These are phyloP conservation scores for Spicauda simplicius DNA, from an alignment of 2,888 invertebrate species.

Conservation along the genomic window DNA sequence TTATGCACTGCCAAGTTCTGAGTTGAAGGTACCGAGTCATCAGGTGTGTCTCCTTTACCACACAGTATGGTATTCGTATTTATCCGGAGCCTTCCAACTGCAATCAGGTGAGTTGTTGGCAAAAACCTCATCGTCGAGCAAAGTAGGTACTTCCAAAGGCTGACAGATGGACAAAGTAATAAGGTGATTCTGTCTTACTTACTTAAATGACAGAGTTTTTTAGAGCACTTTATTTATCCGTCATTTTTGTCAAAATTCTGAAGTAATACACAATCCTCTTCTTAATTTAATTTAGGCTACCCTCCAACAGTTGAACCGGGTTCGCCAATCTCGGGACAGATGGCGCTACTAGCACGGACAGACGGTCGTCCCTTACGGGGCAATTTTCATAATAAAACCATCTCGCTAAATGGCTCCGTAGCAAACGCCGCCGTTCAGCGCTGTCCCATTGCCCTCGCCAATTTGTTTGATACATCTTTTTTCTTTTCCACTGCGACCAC, in stretches of 20 bases:
- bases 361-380: slow-evolving; percentile 51
- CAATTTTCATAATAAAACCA: slow-evolving; percentile 78
- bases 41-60: no score
- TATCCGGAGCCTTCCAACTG: no score
- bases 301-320: background rate
- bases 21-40: no score
- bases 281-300: background rate
- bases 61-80: no score
- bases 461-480: slow-evolving; percentile 61
- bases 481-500: slow-evolving; percentile 45
- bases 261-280: background rate
- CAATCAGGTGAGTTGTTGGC: no score
- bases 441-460: slow-evolving; percentile 55
- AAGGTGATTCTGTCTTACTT: no score
- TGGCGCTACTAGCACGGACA: slow-evolving; percentile 47
- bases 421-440: slow-evolving; percentile 54
- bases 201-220: no score
- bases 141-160: no score
- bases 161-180: no score
- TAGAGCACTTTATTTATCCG: no score
- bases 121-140: no score
- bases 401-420: slow-evolving; percentile 67
- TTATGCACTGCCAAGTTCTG: no score
- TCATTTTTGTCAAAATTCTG: background rate
- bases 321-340: slow-evolving; percentile 10